Conservation (phyloP, 2,797 vertebrate species). For the Chaetodon trifasciatus region DNA sequence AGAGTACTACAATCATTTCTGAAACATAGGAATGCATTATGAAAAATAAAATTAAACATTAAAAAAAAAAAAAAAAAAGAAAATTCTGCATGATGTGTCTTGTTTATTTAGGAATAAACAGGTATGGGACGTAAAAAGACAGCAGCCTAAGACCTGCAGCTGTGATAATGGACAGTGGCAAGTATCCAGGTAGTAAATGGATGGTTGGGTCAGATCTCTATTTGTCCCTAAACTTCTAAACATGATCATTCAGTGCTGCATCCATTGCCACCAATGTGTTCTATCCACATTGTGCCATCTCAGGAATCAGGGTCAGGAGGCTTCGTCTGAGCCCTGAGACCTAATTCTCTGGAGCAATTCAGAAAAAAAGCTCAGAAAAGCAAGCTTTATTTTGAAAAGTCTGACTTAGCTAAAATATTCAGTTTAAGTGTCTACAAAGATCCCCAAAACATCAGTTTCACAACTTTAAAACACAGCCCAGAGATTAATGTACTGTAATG, state of each 20-base stretch:
- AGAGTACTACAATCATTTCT: no score
- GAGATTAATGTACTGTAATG: neutral
- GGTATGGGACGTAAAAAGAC: neutral
- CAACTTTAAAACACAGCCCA: neutral
- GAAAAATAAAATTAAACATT: no score
- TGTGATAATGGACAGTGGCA: neutral
- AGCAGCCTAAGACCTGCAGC: neutral
- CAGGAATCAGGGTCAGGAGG: neutral
- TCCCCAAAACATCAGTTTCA: neutral
- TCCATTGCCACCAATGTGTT: neutral
- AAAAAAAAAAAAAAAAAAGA: neutral
- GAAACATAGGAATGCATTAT: no score
- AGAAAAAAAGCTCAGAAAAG: neutral
- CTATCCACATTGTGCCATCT: neutral
- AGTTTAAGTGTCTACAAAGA: no score
- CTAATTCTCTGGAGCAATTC: neutral
- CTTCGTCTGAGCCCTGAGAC: neutral
- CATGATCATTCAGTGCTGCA: neutral
- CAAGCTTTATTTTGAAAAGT: neutral
- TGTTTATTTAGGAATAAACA: neutral
- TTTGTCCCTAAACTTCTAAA: neutral
- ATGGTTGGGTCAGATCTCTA: slow-evolving; percentile 6
- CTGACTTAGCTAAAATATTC: neutral
- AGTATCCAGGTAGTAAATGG: neutral
- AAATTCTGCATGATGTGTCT: no score